These are phyloP conservation scores for Cryptus armator DNA, from an alignment of 2,888 invertebrate genomes.

Conservation along the genomic window DNA sequence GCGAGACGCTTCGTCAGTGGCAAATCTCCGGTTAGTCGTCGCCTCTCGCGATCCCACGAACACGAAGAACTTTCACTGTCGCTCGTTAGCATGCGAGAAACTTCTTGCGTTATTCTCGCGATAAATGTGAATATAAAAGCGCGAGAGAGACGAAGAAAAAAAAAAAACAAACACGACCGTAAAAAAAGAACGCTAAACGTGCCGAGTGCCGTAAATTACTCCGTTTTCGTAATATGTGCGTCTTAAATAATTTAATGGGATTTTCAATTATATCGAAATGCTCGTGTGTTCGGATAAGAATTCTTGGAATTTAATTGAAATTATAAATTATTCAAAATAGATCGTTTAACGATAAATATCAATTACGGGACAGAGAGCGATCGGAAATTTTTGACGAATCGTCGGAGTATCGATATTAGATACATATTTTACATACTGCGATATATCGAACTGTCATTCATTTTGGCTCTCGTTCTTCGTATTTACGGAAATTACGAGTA, in stretches of 20 bases:
- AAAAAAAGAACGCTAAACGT: conserved; percentile 38
- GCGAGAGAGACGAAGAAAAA: conserved; percentile 8
- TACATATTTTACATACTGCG: not conserved
- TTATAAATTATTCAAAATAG: conserved; percentile 53
- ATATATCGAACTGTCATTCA: too few relatives aligned
- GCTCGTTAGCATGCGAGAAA: conserved; percentile 65
- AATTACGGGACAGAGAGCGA: conserved; percentile 24
- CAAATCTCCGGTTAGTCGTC: conserved; percentile 43
- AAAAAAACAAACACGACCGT: conserved; percentile 2
- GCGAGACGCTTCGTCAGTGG: conserved; percentile 43
- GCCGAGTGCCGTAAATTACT: conserved; percentile 56
- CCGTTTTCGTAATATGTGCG: conserved; percentile 45
- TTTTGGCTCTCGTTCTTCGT: too few relatives aligned
- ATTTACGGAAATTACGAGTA: too few relatives aligned
- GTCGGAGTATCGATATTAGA: conserved; percentile 2
- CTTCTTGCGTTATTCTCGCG: conserved; percentile 55
- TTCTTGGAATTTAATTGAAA: conserved; percentile 37
- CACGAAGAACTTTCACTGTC: conserved; percentile 62
- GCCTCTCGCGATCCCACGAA: conserved; percentile 35
- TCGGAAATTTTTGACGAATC: conserved; percentile 7
- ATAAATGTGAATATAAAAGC: conserved; percentile 48
- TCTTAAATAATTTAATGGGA: conserved; percentile 45
- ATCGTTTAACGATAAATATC: conserved; percentile 54
- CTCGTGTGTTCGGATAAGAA: not conserved
- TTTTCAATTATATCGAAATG: conserved; percentile 40